These are phyloP conservation scores for Hydractinia symbiolongicarpus DNA, from an alignment of 30 jellyfish, hydroid and myxozoan species.

Conservation along the genomic window DNA sequence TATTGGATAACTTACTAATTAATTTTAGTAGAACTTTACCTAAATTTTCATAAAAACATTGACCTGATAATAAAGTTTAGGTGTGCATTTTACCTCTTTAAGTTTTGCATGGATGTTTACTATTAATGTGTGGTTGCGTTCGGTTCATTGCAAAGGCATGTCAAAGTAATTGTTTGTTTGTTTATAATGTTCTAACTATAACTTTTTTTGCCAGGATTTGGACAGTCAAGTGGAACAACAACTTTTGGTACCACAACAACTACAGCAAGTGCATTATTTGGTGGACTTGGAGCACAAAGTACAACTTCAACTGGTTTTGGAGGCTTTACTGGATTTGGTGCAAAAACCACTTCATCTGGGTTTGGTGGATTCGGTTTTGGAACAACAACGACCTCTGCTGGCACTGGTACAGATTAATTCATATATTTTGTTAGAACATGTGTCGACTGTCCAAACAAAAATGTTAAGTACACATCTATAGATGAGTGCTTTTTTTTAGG, in stretches of 20 bases:
- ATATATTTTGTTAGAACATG: no score
- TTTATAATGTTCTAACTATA: not conserved
- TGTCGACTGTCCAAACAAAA: no score
- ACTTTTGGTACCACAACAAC: conserved; percentile 23
- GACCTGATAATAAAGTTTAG: no score
- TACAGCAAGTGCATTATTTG: conserved; percentile 9
- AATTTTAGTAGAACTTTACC: no score
- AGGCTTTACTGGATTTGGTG: conserved; percentile 16
- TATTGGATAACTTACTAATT: no score
- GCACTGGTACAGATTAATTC: not conserved
- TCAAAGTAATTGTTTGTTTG: not conserved
- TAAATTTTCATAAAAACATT: no score
- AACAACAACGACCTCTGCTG: conserved; percentile 25
- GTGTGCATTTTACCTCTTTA: no score
- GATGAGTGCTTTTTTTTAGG: not conserved
- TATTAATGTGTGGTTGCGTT: no score
- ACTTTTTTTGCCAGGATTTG: conserved; percentile 3
- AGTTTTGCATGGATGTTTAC: no score
- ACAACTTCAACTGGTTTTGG: conserved; percentile 51
- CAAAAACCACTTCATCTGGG: conserved; percentile 23
- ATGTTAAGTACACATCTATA: not conserved
- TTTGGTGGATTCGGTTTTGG: conserved; percentile 68
- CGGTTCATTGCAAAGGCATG: no score
- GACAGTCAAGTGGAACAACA: conserved; percentile 15
- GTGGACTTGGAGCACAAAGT: conserved; percentile 59